Evolutionary conservation across 2,113 vertebrate genomes (phyloP).

Genomic region (Syrmaticus mikado): DNA sequence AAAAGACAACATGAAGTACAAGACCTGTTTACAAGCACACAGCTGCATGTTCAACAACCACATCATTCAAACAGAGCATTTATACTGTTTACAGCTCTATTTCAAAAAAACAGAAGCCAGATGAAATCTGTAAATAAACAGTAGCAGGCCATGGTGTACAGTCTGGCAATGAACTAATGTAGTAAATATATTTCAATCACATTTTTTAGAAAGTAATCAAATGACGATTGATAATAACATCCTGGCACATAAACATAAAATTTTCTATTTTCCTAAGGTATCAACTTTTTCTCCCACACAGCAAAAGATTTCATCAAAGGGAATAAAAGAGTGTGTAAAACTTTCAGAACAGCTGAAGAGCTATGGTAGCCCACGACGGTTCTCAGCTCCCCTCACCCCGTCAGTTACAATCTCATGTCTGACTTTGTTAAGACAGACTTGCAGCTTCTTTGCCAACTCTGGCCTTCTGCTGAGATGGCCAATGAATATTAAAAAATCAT

Average conservation of each 20-base stretch:
- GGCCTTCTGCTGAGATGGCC: background rate
- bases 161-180: background rate
- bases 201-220: background rate
- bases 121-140: background rate
- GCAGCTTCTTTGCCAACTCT: background rate
- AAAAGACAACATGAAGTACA: background rate
- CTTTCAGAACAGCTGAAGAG: background rate
- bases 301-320: background rate
- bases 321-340: background rate
- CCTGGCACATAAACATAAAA: background rate
- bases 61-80: rapidly evolving
- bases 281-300: background rate
- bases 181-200: background rate
- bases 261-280: background rate
- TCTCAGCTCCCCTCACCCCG: background rate
- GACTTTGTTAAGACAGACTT: background rate
- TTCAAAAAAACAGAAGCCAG: background rate
- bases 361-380: rapidly evolving
- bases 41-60: background rate
- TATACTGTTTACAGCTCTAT: background rate
- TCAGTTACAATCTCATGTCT: background rate
- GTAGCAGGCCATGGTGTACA: background rate
- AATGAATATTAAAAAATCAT: background rate
- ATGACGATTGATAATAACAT: background rate
- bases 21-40: background rate